Evolutionary conservation across 2,113 vertebrate genomes (phyloP).

Genomic region (Morone saxatilis): DNA sequence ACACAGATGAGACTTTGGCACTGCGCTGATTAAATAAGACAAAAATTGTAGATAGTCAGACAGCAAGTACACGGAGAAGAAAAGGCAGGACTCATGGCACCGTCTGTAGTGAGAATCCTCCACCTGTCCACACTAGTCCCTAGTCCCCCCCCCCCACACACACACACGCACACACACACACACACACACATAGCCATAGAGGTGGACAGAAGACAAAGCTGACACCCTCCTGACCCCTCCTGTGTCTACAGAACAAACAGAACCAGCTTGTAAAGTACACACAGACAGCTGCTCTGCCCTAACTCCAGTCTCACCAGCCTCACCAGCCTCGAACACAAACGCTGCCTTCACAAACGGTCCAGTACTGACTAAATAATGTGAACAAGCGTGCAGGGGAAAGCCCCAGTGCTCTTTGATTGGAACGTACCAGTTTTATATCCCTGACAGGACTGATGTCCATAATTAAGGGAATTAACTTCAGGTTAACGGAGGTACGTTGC

Average conservation of each 20-base stretch:
- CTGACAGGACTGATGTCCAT: too few relatives aligned
- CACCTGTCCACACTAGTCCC: slow-evolving; percentile 76
- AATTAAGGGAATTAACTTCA: slow-evolving; percentile 17
- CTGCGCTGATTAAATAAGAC: background rate
- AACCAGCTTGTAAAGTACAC: slow-evolving; percentile 80
- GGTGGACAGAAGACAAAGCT: slow-evolving; percentile 80
- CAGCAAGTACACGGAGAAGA: slow-evolving; percentile 6
- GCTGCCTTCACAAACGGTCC: slow-evolving; percentile 37
- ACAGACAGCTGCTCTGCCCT: slow-evolving; percentile 78
- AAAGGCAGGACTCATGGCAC: slow-evolving; percentile 42
- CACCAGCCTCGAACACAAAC: slow-evolving; percentile 41
- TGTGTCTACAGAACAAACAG: slow-evolving; percentile 78
- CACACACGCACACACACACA: slow-evolving; percentile 36
- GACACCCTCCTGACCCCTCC: slow-evolving; percentile 76
- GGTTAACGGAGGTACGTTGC: too few relatives aligned
- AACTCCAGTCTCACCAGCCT: slow-evolving; percentile 69
- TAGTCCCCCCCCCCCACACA: slow-evolving; percentile 20
- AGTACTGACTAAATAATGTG: slow-evolving; percentile 48
- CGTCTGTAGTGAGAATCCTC: slow-evolving; percentile 71
- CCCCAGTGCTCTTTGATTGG: slow-evolving; percentile 7
- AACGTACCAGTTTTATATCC: background rate
- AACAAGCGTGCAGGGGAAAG: slow-evolving; percentile 21
- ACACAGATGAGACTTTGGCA: background rate
- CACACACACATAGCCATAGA: slow-evolving; percentile 52
- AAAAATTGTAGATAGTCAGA: background rate